Evolutionary conservation across 2,797 vertebrate species (phyloP).

Genomic region (Falco berigora): DNA sequence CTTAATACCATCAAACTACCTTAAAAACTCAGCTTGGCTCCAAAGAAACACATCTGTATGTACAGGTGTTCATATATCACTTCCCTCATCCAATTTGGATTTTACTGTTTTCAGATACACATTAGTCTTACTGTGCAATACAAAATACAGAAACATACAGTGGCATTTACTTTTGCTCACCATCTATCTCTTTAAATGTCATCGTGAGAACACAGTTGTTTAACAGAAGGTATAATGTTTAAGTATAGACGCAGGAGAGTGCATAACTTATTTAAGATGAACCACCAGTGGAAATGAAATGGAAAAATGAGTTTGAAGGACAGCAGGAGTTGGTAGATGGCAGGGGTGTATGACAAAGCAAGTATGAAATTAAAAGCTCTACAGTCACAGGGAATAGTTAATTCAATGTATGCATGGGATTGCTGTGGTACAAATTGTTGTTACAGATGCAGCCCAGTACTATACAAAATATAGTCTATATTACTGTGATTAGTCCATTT

Average conservation of each 20-base stretch:
- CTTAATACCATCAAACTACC: conserved; percentile 4
- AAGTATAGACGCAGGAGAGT: not conserved
- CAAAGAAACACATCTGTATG: not conserved
- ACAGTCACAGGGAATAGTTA: not conserved
- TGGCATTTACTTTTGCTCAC: not conserved
- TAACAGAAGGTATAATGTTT: conserved; percentile 15
- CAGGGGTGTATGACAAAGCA: not conserved
- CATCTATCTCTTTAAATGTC: not conserved
- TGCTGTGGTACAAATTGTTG: not conserved
- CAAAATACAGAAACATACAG: not conserved
- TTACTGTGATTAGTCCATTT: not conserved
- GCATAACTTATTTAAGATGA: not conserved
- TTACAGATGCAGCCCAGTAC: not conserved
- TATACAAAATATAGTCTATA: not conserved
- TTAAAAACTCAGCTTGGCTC: not conserved
- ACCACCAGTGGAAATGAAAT: not conserved
- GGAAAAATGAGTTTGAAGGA: not conserved
- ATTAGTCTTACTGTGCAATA: not conserved
- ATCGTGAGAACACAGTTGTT: not conserved
- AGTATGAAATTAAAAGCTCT: not conserved
- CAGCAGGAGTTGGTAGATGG: not conserved
- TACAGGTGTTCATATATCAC: not conserved
- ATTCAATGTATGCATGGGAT: not conserved
- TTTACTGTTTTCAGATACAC: not conserved
- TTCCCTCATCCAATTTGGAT: not conserved